Conservation (phyloP, 2,113 vertebrate genomes). For the Tursiops truncatus region DNA sequence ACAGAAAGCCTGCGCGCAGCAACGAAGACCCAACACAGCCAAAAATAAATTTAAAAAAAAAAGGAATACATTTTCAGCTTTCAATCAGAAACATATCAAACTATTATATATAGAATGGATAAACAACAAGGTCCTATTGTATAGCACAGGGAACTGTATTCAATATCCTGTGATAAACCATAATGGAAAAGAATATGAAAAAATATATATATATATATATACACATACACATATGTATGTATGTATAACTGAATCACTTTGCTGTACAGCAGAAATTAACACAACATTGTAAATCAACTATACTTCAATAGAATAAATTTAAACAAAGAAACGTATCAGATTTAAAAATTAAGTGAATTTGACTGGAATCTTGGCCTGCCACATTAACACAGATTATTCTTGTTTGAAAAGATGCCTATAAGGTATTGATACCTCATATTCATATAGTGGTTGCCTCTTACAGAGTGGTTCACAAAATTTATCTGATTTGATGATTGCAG, state of each 20-base stretch:
- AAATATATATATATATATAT: not conserved
- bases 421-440: not conserved
- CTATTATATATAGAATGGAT: not conserved
- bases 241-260: not conserved
- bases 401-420: not conserved
- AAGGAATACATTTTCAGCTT: not conserved
- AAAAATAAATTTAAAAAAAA: too few species aligned
- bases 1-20: too few species aligned
- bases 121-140: not conserved
- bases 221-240: not conserved
- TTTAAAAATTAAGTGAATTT: conserved; percentile 34
- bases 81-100: not conserved
- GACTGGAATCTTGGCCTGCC: not conserved
- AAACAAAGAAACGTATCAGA: not conserved
- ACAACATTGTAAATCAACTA: not conserved
- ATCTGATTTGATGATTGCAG: not conserved
- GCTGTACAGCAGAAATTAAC: not conserved
- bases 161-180: not conserved
- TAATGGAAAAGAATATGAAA: not conserved
- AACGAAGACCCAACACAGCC: too few species aligned
- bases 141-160: not conserved
- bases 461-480: not conserved
- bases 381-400: not conserved
- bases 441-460: not conserved
- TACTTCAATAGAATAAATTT: not conserved